Evolutionary conservation across 53 echinoderm and acorn worm genomes (phyloP), one percentile per base, ranked within the genome.

Genomic region (Crossaster papposus): DNA sequence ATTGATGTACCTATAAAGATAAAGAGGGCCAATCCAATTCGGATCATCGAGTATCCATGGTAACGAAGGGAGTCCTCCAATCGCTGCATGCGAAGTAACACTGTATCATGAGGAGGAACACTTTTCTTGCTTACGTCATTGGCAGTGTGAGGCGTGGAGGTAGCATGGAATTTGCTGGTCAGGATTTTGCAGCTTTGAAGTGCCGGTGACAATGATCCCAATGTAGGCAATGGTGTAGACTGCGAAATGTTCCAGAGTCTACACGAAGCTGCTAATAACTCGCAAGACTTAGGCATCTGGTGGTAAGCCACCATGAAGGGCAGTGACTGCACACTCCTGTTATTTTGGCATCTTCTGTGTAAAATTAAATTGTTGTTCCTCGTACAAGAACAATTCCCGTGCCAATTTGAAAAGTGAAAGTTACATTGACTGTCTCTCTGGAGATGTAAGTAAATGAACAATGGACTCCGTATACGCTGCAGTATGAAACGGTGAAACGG

Each of bases 41-140:
- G 79, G 29, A 96, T 34, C 32, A 93, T 96, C 1, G 96, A 96
- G 83, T 96, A 96, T 34, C 96, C 96, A 73, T 89, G 94, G 93
- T 94, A 96, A 77, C 96, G 91, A 12, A 94, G 72, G 14, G 91
- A 91, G 86, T 96, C 84, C 80, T 96, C 96, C 36, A 96, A 36
- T 36, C 80, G 35, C 78, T 91, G 91, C 38, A 96, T 63, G 14
- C 89, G 73, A 8, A 89, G 85, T 20, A 93, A 35, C 55, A 90
- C 81, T 18, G 90, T 83, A 24, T 87, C 72, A 80, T 79, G 89
- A 37, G 64, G 89, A 29, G 72, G 72, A 5, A 53, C n/a, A 71
- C 24, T 3, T 51, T 84, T 84, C 72, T 84, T 84, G 84, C 72
- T 72, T 10, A 72, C 52, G 51, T 84, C 84, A 54, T 30, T 54